Evolutionary conservation across 2,113 vertebrate genomes (phyloP).

Genomic region (Peromyscus californicus): DNA sequence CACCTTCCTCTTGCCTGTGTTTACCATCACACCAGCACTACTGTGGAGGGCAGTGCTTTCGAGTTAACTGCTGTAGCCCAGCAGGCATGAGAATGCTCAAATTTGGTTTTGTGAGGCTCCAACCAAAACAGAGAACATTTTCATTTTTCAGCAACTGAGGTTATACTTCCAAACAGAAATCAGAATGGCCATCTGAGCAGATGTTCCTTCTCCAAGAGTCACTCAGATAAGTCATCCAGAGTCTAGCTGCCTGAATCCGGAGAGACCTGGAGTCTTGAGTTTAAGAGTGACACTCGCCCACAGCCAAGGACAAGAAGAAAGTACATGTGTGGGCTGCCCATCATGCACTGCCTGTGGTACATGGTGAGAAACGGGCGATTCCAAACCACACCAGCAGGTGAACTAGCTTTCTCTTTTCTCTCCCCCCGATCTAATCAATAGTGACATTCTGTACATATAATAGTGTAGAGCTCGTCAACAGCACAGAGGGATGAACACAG

Average conservation of each 20-base stretch:
- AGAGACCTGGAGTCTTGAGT: not conserved
- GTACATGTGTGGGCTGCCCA: not conserved
- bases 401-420: not conserved
- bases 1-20: not conserved
- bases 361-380: accelerated
- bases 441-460: not conserved
- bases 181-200: conserved; percentile 44
- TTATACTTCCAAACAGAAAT: conserved; percentile 73
- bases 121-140: conserved; percentile 73
- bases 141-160: conserved; percentile 75
- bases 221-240: conserved; percentile 29
- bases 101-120: conserved; percentile 37
- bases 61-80: conserved; percentile 32
- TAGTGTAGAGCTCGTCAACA: not conserved
- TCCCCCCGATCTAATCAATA: not conserved
- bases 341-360: not conserved
- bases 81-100: conserved; percentile 60
- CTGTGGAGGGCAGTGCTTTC: not conserved
- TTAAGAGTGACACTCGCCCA: too few species aligned
- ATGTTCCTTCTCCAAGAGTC: conserved; percentile 75
- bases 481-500: not conserved
- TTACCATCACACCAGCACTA: not conserved
- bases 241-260: not conserved
- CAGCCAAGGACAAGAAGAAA: not conserved
- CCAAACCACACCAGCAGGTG: not conserved